Conservation (phyloP, 2,113 vertebrate species). For the Oryzias javanicus region DNA sequence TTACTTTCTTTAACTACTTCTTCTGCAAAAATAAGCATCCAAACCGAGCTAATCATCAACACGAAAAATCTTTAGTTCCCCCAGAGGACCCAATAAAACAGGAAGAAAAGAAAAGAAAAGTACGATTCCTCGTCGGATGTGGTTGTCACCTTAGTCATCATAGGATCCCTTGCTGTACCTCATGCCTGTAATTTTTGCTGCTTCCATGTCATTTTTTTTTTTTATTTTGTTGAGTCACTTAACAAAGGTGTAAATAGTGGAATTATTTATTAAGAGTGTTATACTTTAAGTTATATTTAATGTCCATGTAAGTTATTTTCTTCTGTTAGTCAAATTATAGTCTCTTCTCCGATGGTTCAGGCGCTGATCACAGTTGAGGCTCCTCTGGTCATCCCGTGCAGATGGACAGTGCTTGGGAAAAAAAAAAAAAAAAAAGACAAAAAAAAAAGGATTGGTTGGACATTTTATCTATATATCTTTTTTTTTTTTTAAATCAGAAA, state of each 20-base stretch:
- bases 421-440: conserved; percentile 57
- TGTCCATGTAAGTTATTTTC: conserved; percentile 99
- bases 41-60: conserved; percentile 76
- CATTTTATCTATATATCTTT: conserved; percentile 44
- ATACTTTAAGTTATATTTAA: conserved; percentile 99
- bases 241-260: conserved; percentile 99
- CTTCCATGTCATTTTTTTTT: conserved; percentile 85
- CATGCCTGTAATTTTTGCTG: conserved; percentile 97
- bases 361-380: conserved; percentile 75
- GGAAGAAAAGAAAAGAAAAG: conserved; percentile 77
- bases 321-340: conserved; percentile 70
- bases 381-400: conserved; percentile 30
- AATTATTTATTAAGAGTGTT: conserved; percentile 99
- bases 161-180: conserved; percentile 92
- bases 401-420: conserved; percentile 47
- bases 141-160: conserved; percentile 85
- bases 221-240: conserved; percentile 83
- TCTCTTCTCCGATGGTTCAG: conserved; percentile 32
- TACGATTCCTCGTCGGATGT: conserved; percentile 74
- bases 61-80: conserved; percentile 81
- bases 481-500: conserved; percentile 53
- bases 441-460: conserved; percentile 47
- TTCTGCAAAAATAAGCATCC: conserved; percentile 30
- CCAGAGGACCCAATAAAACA: conserved; percentile 78
- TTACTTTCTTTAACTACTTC: too few relatives aligned